phyloP scores from a whole-genome alignment of 2,113 vertebrate genomes.

The Menidia beryllina region DNA sequence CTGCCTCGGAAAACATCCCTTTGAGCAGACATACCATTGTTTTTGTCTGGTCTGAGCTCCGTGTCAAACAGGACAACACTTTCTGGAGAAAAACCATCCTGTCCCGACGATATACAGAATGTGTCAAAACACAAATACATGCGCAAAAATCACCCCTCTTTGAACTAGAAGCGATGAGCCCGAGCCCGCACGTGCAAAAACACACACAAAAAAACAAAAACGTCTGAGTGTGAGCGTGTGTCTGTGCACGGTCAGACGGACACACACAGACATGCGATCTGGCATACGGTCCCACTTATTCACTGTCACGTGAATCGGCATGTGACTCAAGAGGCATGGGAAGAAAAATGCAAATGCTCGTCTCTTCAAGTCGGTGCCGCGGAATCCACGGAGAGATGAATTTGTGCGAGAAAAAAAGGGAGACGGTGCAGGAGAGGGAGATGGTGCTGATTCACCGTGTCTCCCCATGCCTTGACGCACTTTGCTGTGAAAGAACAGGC shows the following conservation, averaged over 20 bases:
- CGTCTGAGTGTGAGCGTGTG: background rate
- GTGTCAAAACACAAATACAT: constrained; percentile 47
- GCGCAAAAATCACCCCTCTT: background rate
- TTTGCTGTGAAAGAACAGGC: constrained; percentile 54
- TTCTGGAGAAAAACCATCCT: constrained; percentile 41
- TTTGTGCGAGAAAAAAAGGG: constrained; percentile 28
- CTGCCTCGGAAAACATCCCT: constrained; percentile 27
- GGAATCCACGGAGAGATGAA: constrained; percentile 58
- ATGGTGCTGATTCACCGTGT: constrained; percentile 63
- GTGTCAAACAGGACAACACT: constrained; percentile 47
- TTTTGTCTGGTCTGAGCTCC: constrained; percentile 42
- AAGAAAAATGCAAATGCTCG: constrained; percentile 73
- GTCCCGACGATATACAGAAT: constrained; percentile 27
- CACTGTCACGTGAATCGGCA: constrained; percentile 61
- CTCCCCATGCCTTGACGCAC: constrained; percentile 34
- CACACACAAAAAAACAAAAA: constrained; percentile 37
- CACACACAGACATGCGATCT: no score
- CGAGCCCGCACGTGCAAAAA: constrained; percentile 35
- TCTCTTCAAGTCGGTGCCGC: constrained; percentile 68
- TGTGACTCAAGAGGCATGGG: constrained; percentile 59
- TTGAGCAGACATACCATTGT: constrained; percentile 40
- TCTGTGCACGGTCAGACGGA: constrained; percentile 21
- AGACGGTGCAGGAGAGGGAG: constrained; percentile 32
- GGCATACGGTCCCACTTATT: constrained; percentile 3
- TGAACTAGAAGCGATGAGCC: constrained; percentile 17